phyloP scores from a whole-genome alignment of 2,888 invertebrate species.

The Euproctis similis region DNA sequence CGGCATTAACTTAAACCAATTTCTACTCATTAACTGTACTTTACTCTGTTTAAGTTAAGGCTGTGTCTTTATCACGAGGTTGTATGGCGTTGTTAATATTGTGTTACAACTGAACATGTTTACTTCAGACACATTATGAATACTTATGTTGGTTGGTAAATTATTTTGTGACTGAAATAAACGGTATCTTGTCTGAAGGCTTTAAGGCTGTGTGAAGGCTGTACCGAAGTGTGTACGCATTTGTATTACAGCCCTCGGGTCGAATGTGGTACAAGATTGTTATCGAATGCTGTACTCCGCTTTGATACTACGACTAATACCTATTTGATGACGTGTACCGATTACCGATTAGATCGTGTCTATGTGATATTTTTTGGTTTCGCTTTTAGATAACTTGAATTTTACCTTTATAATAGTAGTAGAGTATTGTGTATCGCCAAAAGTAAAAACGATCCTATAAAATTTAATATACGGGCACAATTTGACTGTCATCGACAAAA shows the following conservation, averaged over 20 bases:
- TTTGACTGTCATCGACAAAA: no score
- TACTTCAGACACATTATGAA: constrained; percentile 29
- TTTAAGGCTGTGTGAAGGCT: constrained; percentile 30
- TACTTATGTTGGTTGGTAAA: constrained; percentile 29
- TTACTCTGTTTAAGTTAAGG: no score
- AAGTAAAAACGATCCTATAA: no score
- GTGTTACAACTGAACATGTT: constrained; percentile 25
- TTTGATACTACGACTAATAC: constrained; percentile 21
- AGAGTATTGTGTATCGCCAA: background rate
- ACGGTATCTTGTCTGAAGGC: constrained; percentile 29
- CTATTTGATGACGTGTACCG: constrained; percentile 25
- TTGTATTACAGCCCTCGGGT: constrained; percentile 35
- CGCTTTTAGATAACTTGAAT: background rate
- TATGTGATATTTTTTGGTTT: no score
- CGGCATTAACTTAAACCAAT: constrained; percentile 30
- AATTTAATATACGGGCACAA: no score
- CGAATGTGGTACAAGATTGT: constrained; percentile 40
- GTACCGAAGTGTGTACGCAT: constrained; percentile 35
- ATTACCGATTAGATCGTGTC: constrained; percentile 27
- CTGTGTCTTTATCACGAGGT: constrained; percentile 23
- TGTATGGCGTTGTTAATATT: constrained; percentile 29
- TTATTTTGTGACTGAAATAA: constrained; percentile 32
- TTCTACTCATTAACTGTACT: constrained; percentile 21
- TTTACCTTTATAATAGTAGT: background rate
- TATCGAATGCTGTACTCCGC: constrained; percentile 32